Evolutionary conservation across 2,113 vertebrate species (phyloP).

Genomic region (Nanger granti): DNA sequence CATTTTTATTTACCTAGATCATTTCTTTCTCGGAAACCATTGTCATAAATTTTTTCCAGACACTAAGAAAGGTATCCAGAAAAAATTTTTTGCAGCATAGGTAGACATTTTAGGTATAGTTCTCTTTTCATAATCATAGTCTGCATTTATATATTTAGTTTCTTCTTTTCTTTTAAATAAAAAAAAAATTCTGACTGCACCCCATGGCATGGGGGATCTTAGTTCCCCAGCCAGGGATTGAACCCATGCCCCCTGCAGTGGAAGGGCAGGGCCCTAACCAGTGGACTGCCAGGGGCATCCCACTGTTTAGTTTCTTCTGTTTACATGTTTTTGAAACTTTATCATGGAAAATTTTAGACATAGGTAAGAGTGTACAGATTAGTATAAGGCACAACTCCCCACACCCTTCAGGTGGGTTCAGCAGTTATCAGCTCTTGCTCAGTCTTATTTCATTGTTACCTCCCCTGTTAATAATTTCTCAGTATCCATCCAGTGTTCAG

Average conservation of each 20-base stretch:
- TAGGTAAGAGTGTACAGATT: background rate
- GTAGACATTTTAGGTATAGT: background rate
- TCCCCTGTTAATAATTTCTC: background rate
- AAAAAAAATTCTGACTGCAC: background rate
- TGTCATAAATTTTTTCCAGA: background rate
- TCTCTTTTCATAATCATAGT: background rate
- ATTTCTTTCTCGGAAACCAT: background rate
- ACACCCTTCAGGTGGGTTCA: background rate
- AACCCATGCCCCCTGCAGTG: background rate
- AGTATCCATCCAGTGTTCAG: background rate
- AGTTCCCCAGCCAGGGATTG: background rate
- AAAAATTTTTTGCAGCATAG: background rate
- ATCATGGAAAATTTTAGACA: background rate
- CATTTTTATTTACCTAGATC: background rate
- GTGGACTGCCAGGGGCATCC: background rate
- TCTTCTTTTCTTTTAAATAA: background rate
- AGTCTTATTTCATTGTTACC: background rate
- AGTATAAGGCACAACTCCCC: background rate
- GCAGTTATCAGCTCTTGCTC: fast-evolving
- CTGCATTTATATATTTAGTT: background rate
- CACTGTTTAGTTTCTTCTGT: background rate
- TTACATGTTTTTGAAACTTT: background rate
- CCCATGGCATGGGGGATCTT: background rate
- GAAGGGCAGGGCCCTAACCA: background rate
- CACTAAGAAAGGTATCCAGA: background rate